Percentiles rank a stretch among this genome's conserved stretches.
phyloP scores from a whole-genome alignment of 2,113 vertebrate species.

The Lampris megalopsis region DNA sequence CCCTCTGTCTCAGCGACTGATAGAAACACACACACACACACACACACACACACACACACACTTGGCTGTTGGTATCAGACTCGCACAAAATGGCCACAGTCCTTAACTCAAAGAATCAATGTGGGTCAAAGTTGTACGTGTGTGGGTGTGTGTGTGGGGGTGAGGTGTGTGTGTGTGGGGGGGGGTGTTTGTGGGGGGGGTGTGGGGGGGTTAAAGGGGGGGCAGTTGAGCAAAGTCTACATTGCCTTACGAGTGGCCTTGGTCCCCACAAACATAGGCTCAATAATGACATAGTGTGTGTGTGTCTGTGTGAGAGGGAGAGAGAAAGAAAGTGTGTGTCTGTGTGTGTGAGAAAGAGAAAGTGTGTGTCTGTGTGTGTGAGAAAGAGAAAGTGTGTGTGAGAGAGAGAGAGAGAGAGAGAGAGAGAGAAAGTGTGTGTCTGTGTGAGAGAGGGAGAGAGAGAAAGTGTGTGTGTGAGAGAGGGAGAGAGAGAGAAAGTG shows the following conservation, averaged over 20 bases:
- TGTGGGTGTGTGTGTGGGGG: constrained; percentile 45
- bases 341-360: too few species aligned
- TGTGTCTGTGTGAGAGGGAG: constrained; percentile 37
- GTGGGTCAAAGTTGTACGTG: constrained; percentile 42
- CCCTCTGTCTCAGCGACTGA: constrained; percentile 44
- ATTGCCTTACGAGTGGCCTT: constrained; percentile 78
- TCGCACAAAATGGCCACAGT: constrained; percentile 66
- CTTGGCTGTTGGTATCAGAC: too few species aligned
- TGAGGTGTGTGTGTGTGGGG: constrained; percentile 18
- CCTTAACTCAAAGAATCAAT: constrained; percentile 59
- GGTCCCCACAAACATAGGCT: constrained; percentile 55
- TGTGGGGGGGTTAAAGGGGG: constrained; percentile 57
- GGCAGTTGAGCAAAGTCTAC: constrained; percentile 83
- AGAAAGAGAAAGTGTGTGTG: too few species aligned
- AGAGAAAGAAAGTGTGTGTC: too few species aligned
- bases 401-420: too few species aligned
- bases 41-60: background rate
- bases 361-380: constrained; percentile 10
- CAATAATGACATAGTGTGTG: constrained; percentile 32
- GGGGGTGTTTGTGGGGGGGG: constrained; percentile 33
- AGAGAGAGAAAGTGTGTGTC: too few species aligned
- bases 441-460: too few species aligned
- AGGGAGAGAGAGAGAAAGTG: too few species aligned
- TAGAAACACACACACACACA: constrained; percentile 40
- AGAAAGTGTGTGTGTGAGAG: too few species aligned